A percentile compares a stretch with the other conserved stretches of the same genome.
Evolutionary conservation across 1,140 invertebrate genomes (phyloP).

Genomic region (Camponotus floridanus): DNA sequence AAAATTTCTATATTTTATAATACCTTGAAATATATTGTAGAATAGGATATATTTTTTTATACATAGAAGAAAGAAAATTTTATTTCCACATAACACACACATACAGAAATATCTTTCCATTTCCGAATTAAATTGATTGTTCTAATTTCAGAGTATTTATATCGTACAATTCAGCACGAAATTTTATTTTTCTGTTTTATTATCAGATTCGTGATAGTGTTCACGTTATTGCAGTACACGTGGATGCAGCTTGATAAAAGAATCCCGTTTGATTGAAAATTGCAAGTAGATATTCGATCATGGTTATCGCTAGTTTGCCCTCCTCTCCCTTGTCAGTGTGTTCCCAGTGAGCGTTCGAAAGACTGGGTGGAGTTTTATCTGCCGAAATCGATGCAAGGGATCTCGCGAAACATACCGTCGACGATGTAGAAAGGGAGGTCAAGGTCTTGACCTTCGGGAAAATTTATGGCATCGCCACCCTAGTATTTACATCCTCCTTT

Average conservation of each 20-base stretch:
- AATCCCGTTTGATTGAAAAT: background rate
- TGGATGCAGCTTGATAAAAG: background rate
- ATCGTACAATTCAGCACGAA: background rate
- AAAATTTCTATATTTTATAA: background rate
- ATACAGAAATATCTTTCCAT: background rate
- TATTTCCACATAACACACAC: background rate
- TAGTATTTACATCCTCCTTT: background rate
- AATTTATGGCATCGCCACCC: background rate
- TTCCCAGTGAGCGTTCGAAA: constrained; percentile 17
- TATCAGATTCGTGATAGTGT: background rate
- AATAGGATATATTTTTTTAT: background rate
- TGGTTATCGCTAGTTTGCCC: background rate
- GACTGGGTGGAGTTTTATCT: constrained; percentile 61
- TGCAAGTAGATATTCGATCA: constrained; percentile 24
- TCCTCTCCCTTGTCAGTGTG: constrained; percentile 33
- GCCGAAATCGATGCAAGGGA: constrained; percentile 71
- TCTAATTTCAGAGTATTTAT: constrained; percentile 2
- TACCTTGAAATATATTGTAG: background rate
- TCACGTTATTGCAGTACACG: background rate
- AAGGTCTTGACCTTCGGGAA: constrained; percentile 66
- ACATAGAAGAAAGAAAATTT: background rate
- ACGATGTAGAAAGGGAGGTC: constrained; percentile 62
- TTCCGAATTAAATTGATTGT: background rate
- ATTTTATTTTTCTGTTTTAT: background rate
- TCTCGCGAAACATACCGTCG: constrained; percentile 50